Evolutionary conservation across 2,113 vertebrate genomes (phyloP), one percentile per base, ranked within the genome.

Genomic region (Coptodon bakossiorum): DNA sequence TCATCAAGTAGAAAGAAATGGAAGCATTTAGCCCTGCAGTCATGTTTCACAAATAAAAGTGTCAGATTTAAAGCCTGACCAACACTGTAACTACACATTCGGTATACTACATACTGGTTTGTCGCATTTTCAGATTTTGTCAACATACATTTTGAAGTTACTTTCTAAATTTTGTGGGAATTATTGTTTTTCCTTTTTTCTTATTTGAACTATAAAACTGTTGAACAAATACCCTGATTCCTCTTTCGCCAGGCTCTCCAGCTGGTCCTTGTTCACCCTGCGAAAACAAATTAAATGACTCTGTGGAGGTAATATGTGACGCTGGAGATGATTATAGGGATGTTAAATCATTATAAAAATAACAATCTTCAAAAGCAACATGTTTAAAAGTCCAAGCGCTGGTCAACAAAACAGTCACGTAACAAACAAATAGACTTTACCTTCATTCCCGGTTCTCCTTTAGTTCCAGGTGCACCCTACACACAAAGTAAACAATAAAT

Each of bases 211-310:
- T 27, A 6, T 59, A 34, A 16, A 24, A 12, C n/a, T 7, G 66
- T 40, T 84, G 36, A 57, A 66, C 1, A 45, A n/a, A 87, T 92
- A 95, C 98, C 97, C 96, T 95, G 50, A 97, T 90, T 93, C 98
- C 98, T 94, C 95, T 96, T 71, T 97, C 96, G 79, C 98, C 97
- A 24, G 95, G 93, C 59, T 97, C 95, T 92, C 97, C 98, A 66
- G 93, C 34, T 50, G 88, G 40, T 85, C 97, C 98, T 81, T 87
- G 81, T 85, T 97, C 97, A 76, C 98, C 98, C 98, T 98, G 76
- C 66, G 43, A 94, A 82, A 87, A 86, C 5, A 81, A 79, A 38
- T 54, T 7, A 63, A 5, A 19, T 27, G 12, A 73, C 31, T 2
- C 53, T 5, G n/a, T 31, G 17, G 27, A n/a, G 17, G 29, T 22